phyloP scores from a whole-genome alignment of 2,797 vertebrate species.

The Tragopan temminckii region DNA sequence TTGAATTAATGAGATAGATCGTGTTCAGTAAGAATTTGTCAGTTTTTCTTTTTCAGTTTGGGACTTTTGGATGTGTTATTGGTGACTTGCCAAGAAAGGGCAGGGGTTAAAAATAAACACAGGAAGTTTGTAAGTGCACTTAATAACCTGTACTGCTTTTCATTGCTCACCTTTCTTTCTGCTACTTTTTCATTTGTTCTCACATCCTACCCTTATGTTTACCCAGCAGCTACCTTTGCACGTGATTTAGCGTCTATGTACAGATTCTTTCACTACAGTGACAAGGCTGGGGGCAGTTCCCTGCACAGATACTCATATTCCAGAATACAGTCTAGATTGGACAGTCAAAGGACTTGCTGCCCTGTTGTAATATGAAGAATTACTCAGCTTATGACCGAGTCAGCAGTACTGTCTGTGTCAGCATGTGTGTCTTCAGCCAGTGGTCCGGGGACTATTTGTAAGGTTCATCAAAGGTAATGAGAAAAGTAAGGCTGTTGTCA shows the following conservation, averaged over 20 bases:
- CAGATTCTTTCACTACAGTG: not conserved
- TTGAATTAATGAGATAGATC: fast-evolving
- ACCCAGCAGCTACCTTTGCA: not conserved
- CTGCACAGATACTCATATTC: not conserved
- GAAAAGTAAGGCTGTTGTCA: slow-evolving; percentile 20
- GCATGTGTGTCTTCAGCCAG: slow-evolving; percentile 35
- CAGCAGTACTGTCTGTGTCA: slow-evolving; percentile 32
- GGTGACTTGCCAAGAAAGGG: not conserved
- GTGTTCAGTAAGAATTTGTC: not conserved
- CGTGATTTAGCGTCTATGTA: not conserved
- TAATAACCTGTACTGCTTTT: not conserved
- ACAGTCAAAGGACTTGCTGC: not conserved
- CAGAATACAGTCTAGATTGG: not conserved
- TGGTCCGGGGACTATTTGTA: slow-evolving; percentile 8
- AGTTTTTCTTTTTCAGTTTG: not conserved
- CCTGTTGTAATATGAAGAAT: slow-evolving; percentile 11
- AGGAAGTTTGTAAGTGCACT: not conserved
- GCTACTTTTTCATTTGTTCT: not conserved
- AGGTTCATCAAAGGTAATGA: slow-evolving; percentile 39
- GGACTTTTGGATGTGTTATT: not conserved
- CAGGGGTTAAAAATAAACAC: not conserved
- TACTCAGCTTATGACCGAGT: not conserved
- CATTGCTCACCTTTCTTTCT: not conserved
- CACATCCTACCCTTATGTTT: fast-evolving
- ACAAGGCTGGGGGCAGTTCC: not conserved